Conservation (phyloP, 35 echinoderm and acorn worm species). For the Stichopus chloronotus region DNA sequence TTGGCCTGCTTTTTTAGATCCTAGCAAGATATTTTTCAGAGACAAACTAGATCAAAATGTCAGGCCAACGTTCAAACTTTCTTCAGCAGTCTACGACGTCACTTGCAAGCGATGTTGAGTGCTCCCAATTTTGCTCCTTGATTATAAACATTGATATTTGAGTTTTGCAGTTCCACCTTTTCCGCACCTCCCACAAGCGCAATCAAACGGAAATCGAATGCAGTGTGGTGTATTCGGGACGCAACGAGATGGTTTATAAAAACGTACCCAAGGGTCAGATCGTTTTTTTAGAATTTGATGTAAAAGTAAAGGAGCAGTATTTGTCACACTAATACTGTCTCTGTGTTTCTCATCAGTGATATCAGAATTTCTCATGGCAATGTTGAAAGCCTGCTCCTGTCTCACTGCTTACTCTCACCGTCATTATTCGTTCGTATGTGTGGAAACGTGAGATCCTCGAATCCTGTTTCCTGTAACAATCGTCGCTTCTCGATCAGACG, state of each 20-base stretch:
- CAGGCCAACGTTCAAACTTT: too few species aligned
- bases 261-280: neutral
- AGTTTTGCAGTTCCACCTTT: neutral
- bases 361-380: neutral
- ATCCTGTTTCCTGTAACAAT: too few species aligned
- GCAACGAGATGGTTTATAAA: neutral
- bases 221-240: neutral
- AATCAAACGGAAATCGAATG: neutral
- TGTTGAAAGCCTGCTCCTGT: neutral
- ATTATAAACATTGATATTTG: neutral
- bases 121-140: neutral
- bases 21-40: too few species aligned
- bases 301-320: neutral
- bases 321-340: neutral
- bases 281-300: neutral
- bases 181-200: neutral
- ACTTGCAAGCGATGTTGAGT: too few species aligned
- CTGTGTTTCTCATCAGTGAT: neutral
- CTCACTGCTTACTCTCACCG: too few species aligned
- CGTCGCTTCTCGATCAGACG: too few species aligned
- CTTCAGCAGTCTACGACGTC: too few species aligned
- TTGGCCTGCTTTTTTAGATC: too few species aligned
- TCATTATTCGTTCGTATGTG: too few species aligned
- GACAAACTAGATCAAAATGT: too few species aligned
- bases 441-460: too few species aligned